Base-by-base conservation (phyloP, 2,797 vertebrate species). In the Arctocebus calabarensis region DNA sequence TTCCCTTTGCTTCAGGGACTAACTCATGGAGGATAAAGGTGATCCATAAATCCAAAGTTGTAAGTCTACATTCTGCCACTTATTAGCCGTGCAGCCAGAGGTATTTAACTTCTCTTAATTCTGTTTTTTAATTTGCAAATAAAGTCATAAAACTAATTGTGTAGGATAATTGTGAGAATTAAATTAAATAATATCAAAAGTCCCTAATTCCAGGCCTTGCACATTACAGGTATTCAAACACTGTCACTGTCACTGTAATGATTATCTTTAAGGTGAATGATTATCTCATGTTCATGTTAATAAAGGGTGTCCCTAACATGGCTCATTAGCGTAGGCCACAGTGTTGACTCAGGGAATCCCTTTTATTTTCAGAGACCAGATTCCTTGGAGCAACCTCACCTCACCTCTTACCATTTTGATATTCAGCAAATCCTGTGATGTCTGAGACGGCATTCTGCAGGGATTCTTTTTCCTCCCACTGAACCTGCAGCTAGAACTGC, bases 101-200 rank as follows among this genome's bases (percentile, higher is more conserved):
- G 52, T 34, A 59, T 62, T 48, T 66, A 40, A 61, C 40, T 82
- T 70, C 66, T 88, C 66, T 48, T 2, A 88, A 61, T 68, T 85
- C 73, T 17, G 4, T 7, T 8, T 70, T 89, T 86, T 77, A 43
- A 48, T 57, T 92, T 64, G 19, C 25, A 32, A 90, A 27, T n/a
- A 57, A 73, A 78, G 77, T 34, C n/a, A 2, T 34, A 68, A 85
- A 82, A 37, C 45, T 66, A 64, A 52, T 22, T 59, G 45, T 52
- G 61, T 22, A 25, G 79, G 75, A n/a, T 70, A 62, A 82, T 59
- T 66, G 61, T 88, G 55, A 89, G 40, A 92, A 55, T 86, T 48
- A 77, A 92, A 55, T 86, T 48, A 77, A 43, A 62, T 75, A 43
- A 17, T 23, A 32, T 23, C 34, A 25, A 27, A 59, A 27, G 40